phyloP scores from a whole-genome alignment of 2,113 vertebrate species.

The Muntiacus muntjak region DNA sequence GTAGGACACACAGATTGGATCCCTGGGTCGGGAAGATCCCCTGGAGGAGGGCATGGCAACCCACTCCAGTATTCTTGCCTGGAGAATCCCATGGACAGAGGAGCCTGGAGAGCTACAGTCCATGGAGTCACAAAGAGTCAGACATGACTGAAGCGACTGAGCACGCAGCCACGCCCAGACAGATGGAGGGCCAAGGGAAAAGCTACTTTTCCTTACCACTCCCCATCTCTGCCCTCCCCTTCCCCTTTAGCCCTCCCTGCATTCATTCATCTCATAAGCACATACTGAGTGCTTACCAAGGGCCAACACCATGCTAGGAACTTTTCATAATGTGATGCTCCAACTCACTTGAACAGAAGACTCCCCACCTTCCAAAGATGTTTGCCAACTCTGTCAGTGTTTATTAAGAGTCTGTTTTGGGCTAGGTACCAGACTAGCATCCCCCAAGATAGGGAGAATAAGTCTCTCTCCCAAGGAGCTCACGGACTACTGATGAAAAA shows the following conservation, averaged over 20 bases:
- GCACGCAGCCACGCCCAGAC: neutral
- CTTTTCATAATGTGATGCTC: neutral
- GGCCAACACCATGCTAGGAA: neutral
- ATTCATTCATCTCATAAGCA: neutral
- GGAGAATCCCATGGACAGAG: neutral
- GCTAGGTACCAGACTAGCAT: neutral
- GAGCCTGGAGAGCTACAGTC: neutral
- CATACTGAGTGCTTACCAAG: neutral
- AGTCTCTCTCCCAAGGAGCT: neutral
- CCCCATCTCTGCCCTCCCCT: neutral
- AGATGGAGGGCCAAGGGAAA: neutral
- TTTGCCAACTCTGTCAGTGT: neutral
- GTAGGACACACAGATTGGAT: neutral
- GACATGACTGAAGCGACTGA: neutral
- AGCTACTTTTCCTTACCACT: neutral
- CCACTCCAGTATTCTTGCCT: neutral
- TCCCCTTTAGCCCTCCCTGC: neutral
- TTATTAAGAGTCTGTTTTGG: neutral
- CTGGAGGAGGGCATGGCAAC: neutral
- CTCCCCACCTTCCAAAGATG: neutral
- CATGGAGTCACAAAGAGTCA: neutral
- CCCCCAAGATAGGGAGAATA: fast-evolving
- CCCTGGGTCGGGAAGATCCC: neutral
- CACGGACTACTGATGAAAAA: neutral
- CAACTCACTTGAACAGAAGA: neutral